Evolutionary conservation across 1,140 invertebrate species (phyloP), one percentile per base, ranked within the genome.

Genomic region (Holotrichia oblita): DNA sequence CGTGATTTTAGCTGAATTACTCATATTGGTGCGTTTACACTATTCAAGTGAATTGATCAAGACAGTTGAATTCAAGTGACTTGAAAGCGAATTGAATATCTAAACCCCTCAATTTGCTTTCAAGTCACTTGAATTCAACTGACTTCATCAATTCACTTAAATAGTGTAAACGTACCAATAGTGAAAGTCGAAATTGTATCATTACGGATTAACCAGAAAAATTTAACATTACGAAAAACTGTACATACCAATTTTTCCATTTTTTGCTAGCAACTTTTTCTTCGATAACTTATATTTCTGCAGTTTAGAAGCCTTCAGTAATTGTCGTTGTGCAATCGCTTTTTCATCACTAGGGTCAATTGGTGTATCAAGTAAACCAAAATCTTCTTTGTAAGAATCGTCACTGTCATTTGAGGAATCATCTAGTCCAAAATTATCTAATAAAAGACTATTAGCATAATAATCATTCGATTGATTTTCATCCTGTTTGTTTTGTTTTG

Each of bases 321-420:
- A 80, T 77, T 87, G 86, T 81, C 83, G 83, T 76, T 87, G 85
- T 40, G 86, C 86, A 76, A 87, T 83, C 14, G 79, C 55, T 81
- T 86, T 86, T 77, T 86, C 84, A 79, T 85, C 82, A 44, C 78
- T 81, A 41, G 81, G 64, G 81, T 82, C 82, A 12, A 80, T 0
- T 12, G 73, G 48, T n/a, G 77, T 22, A 40, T 80, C 64, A 10
- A 82, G 78, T 74, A 83, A 78, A 59, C 42, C 64, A 40, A 83
- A 82, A 64, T 84, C 82, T 48, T 82, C 80, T 77, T 81, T 84
- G 64, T 82, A 84, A 76, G 84, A 82, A 73, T 85, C 84, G 41
- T 83, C 82, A 61, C 85, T 83, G 40, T 83, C 82, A 78, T 73
- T 73, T 48, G 83, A 83, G 3, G 84, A 84, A 14, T 82, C 79